phyloP scores from a whole-genome alignment of 2,113 vertebrate species.

The Tor tambroides region DNA sequence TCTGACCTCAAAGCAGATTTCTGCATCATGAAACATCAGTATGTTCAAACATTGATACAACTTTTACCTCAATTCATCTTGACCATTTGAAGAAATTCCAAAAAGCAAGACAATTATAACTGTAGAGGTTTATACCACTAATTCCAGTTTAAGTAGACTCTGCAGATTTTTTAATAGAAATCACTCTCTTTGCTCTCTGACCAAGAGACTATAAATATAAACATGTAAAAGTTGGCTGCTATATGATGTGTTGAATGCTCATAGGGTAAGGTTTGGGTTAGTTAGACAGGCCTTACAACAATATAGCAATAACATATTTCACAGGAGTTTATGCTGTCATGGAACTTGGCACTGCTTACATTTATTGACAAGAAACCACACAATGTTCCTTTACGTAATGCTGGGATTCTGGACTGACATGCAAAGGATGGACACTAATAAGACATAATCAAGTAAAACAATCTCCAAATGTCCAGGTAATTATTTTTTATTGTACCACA shows the following conservation, averaged over 20 bases:
- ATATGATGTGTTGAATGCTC: background rate
- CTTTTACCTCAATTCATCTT: background rate
- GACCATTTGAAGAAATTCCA: background rate
- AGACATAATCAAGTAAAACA: background rate
- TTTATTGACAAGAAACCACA: background rate
- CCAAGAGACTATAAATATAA: background rate
- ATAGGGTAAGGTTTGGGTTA: background rate
- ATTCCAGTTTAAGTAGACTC: background rate
- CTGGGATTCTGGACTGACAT: background rate
- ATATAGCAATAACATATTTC: background rate
- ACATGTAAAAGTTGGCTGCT: background rate
- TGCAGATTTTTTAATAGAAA: background rate
- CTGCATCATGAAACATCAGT: constrained; percentile 52
- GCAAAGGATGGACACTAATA: background rate
- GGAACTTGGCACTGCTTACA: background rate
- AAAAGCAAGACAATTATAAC: background rate
- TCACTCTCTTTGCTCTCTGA: background rate
- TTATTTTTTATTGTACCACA: background rate
- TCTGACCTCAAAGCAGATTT: constrained; percentile 56
- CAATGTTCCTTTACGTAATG: background rate
- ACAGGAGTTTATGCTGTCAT: background rate
- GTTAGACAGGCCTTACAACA: background rate
- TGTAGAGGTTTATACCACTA: background rate
- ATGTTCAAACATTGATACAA: constrained; percentile 44
- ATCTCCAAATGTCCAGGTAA: background rate